Evolutionary conservation across 2,888 invertebrate genomes (phyloP), one percentile per base, ranked within the genome.

Genomic region (Cotesia congregata): DNA sequence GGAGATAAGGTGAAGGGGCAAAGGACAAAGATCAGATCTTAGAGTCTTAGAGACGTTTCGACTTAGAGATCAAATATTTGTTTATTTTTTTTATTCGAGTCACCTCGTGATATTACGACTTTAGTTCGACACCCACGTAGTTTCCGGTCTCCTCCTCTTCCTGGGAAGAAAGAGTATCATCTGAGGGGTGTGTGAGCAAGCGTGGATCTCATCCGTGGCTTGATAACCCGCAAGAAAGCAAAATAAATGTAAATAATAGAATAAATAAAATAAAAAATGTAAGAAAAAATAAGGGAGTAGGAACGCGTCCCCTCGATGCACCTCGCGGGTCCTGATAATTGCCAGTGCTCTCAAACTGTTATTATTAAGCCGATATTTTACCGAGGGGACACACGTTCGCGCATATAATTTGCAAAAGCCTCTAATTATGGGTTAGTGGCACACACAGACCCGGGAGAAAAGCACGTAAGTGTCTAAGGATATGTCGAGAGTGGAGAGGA

Each of bases 291-390:
- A 41, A 68, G 62, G 71, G 75, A 77, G 65, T 69, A 38, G 59
- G 39, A 41, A 65, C 50, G 67, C 67, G 67, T 67, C 30, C 59
- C 59, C 73, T 74, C 65, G 62, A 67, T 82, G 83, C 80, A 82
- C 83, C 85, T 87, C 83, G 82, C 84, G 84, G 85, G 85, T 85
- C 85, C 84, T 86, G 85, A 88, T 89, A 89, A 89, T 89, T 89
- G 88, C 86, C 78, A 83, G 87, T 88, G 86, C 88, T 86, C 88
- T 88, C 86, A 88, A 88, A 89, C 89, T 87, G 88, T 89, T 89
- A 89, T 89, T 89, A 89, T 89, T 89, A 88, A 89, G 86, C 88
- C 89, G 88, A 89, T 88, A 89, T 89, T 89, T 89, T 88, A 89
- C 88, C 87, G 83, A 88, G 88, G 86, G 88, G 89, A 88, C 88